These are phyloP conservation scores for Muntiacus muntjak DNA, from an alignment of 2,113 vertebrate genomes.

Conservation along the genomic window DNA sequence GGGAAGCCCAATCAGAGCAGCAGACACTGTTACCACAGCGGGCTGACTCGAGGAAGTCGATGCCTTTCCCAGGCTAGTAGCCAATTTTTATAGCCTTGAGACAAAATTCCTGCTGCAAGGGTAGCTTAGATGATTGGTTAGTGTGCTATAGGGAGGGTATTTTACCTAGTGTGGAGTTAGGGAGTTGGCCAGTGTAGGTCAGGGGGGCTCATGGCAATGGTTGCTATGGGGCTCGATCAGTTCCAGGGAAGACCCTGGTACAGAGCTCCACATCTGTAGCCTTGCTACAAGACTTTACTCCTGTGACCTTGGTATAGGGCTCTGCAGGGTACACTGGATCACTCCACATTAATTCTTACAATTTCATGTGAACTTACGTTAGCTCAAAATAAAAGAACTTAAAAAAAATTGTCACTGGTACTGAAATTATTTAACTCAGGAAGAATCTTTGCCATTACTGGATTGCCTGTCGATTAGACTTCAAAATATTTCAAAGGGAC, in stretches of 20 bases:
- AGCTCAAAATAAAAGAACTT: background rate
- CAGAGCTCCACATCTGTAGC: background rate
- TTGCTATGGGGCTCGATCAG: fast-evolving
- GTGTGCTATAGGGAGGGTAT: background rate
- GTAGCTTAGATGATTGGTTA: background rate
- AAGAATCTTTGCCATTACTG: background rate
- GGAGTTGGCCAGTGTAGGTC: background rate
- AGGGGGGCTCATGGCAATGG: background rate
- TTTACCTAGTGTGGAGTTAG: background rate
- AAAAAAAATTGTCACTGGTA: background rate
- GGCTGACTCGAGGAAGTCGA: background rate
- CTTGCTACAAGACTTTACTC: background rate
- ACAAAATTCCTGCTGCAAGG: background rate
- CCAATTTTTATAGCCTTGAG: background rate
- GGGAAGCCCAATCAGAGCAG: background rate
- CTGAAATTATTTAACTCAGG: background rate
- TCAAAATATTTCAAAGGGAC: background rate
- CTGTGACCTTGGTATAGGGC: background rate
- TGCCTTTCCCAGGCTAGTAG: background rate
- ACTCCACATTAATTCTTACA: background rate
- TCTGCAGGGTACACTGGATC: background rate
- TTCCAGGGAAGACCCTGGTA: background rate
- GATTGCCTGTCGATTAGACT: background rate
- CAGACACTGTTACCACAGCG: background rate
- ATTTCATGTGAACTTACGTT: background rate